Conservation (phyloP, 1,140 invertebrate species). For the Zophobas atratus region DNA sequence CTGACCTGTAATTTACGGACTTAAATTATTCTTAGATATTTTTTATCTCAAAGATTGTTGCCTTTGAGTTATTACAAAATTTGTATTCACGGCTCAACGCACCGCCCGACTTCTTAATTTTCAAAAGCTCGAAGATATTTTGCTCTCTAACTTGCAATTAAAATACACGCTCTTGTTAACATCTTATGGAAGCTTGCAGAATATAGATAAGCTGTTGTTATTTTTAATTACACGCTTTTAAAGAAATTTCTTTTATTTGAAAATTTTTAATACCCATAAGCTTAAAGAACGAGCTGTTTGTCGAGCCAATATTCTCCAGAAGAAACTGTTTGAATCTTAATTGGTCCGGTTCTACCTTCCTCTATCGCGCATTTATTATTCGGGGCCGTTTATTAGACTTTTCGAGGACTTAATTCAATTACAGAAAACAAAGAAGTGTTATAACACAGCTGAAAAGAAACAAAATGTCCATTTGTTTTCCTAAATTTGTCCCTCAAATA, state of each 20-base stretch:
- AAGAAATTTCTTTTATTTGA: background rate
- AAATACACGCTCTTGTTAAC: background rate
- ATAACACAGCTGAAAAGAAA: slow-evolving; percentile 41
- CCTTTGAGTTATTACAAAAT: background rate
- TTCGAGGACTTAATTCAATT: slow-evolving; percentile 32
- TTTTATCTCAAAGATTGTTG: background rate
- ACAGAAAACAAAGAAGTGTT: slow-evolving; percentile 29
- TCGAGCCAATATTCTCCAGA: background rate
- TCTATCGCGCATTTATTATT: background rate
- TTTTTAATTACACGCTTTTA: too few species aligned
- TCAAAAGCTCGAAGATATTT: background rate
- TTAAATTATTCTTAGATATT: background rate
- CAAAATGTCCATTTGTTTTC: slow-evolving; percentile 42
- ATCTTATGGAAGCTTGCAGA: background rate
- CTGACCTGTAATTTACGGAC: background rate
- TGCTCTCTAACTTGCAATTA: background rate
- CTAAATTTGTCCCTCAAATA: slow-evolving; percentile 37
- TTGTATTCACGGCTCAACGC: background rate
- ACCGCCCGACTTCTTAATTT: background rate
- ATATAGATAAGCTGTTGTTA: background rate
- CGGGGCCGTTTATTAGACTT: slow-evolving; percentile 13
- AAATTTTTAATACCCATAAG: background rate
- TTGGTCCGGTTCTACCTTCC: background rate
- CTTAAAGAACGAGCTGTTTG: background rate
- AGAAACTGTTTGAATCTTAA: too few species aligned